Percentiles rank a stretch among this genome's conserved stretches.
Conservation (phyloP, 2,888 invertebrate species). For the Pterobdella sp. region DNA sequence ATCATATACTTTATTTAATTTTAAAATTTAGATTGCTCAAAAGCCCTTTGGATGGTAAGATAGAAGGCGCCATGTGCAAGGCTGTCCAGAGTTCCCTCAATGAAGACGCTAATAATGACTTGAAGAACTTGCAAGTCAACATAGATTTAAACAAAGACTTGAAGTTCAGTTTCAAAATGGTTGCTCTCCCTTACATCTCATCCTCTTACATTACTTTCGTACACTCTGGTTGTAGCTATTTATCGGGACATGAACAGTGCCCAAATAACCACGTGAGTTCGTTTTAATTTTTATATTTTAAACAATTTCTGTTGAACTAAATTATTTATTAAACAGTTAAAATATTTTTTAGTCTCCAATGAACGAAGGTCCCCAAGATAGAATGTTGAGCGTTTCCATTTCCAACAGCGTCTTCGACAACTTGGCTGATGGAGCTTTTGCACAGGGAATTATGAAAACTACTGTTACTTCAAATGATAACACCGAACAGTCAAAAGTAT, state of each 20-base stretch:
- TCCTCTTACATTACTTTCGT: neutral
- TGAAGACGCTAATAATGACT: conserved; percentile 4
- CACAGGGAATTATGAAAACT: neutral
- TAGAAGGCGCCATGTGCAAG: conserved; percentile 23
- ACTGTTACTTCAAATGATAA: neutral
- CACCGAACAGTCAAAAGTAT: neutral
- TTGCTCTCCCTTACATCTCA: neutral
- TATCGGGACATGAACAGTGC: neutral
- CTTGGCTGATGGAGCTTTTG: neutral
- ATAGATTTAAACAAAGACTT: conserved; percentile 1
- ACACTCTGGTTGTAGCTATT: neutral
- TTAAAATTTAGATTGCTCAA: neutral
- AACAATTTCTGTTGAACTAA: neutral
- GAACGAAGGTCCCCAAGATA: neutral
- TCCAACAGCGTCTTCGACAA: neutral
- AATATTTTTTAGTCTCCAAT: conserved; percentile 12
- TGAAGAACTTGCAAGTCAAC: conserved; percentile 20
- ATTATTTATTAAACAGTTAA: neutral
- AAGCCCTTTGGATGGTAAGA: neutral
- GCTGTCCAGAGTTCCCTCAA: conserved; percentile 25
- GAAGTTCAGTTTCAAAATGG: neutral
- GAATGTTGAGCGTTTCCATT: neutral
- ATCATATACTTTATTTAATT: neutral
- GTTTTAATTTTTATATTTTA: neutral
- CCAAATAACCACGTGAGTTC: conserved; percentile 11